Evolutionary conservation across 2,113 vertebrate species (phyloP).

Genomic region (Puma concolor): DNA sequence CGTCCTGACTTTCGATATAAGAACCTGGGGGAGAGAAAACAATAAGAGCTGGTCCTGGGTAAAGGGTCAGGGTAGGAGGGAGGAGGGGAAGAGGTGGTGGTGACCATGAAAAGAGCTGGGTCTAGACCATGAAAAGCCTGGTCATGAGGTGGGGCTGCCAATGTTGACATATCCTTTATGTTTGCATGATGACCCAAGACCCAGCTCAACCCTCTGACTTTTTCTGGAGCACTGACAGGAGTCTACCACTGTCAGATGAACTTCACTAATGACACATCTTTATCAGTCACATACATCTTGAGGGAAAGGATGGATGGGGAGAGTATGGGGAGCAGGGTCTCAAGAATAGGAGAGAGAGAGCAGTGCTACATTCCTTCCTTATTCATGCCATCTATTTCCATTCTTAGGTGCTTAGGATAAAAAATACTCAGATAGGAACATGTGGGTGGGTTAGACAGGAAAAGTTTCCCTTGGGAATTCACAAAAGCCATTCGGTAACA

Average conservation of each 20-base stretch:
- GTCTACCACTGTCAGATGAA: not conserved
- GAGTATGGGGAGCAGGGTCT: not conserved
- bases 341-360: not conserved
- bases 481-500: not conserved
- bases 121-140: not conserved
- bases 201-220: not conserved
- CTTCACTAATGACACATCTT: not conserved
- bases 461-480: not conserved
- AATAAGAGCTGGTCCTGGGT: not conserved
- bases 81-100: not conserved
- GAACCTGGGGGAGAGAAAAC: not conserved
- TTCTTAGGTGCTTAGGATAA: slow-evolving; percentile 3
- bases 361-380: not conserved
- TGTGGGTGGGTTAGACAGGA: not conserved
- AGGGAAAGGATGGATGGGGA: slow-evolving; percentile 16
- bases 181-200: slow-evolving; percentile 9
- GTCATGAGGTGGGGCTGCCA: not conserved
- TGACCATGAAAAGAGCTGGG: not conserved
- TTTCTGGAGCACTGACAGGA: not conserved
- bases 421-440: not conserved
- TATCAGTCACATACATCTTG: not conserved
- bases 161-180: not conserved
- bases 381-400: not conserved
- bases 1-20: not conserved
- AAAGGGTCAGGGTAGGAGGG: not conserved